Percentiles rank a stretch among this genome's conserved stretches.
These are phyloP conservation scores for Odocoileus virginianus DNA, from an alignment of 2,113 vertebrate genomes.

Conservation along the genomic window DNA sequence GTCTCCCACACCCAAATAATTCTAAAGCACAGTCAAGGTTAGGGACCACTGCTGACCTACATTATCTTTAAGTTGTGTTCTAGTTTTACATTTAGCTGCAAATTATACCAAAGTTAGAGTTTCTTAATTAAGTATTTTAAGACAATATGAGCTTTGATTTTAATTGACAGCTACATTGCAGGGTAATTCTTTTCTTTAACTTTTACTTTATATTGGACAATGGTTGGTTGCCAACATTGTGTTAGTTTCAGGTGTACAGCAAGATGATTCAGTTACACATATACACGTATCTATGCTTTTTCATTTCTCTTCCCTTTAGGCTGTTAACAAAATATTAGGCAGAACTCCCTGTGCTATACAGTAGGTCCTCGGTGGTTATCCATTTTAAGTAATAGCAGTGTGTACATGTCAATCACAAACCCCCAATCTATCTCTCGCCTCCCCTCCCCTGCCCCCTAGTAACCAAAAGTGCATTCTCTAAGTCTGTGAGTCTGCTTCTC, in stretches of 20 bases:
- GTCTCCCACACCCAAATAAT: not conserved
- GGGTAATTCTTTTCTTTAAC: not conserved
- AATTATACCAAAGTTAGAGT: not conserved
- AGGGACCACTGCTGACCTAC: not conserved
- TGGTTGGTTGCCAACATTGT: not conserved
- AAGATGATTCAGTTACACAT: not conserved
- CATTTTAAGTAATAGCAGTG: not conserved
- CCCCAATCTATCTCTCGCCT: not conserved
- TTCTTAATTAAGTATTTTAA: constrained; percentile 21
- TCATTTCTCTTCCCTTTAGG: not conserved
- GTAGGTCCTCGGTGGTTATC: not conserved
- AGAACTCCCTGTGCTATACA: not conserved
- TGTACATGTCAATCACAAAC: not conserved
- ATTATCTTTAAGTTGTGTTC: not conserved
- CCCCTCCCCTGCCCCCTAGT: not conserved
- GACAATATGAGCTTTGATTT: not conserved
- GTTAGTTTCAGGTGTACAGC: not conserved
- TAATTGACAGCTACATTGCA: not conserved
- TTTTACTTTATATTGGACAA: not conserved
- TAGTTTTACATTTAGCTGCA: not conserved
- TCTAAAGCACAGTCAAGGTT: not conserved
- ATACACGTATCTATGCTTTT: not conserved
- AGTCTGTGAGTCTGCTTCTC: not conserved
- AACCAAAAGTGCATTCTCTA: not conserved
- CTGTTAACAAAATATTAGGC: not conserved